Conservation (phyloP, 2,888 invertebrate genomes). For the Invenusta paracnida region DNA sequence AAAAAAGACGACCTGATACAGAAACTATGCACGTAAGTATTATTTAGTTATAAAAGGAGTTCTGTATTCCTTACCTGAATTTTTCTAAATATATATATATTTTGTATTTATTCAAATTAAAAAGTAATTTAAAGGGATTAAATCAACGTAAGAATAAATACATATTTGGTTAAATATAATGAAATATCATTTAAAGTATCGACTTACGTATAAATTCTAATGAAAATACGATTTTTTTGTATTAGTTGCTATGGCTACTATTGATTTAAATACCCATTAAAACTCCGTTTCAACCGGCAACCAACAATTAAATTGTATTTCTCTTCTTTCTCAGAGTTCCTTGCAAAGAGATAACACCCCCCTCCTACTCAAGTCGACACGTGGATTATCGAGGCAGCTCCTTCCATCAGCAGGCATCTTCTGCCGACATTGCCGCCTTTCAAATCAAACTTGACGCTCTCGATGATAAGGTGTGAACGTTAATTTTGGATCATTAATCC, state of each 20-base stretch:
- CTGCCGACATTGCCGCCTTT: neutral
- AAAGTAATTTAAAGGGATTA: too few species aligned
- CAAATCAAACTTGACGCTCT: conserved; percentile 10
- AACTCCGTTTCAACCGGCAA: neutral
- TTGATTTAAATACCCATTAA: neutral
- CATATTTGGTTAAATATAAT: too few species aligned
- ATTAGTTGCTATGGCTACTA: neutral
- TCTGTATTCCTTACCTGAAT: too few species aligned
- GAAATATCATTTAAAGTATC: neutral
- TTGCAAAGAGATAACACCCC: neutral
- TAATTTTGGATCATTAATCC: too few species aligned
- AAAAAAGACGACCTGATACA: neutral
- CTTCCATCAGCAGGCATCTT: neutral
- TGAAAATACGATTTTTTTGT: too few species aligned
- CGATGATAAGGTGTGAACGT: neutral
- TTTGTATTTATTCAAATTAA: too few species aligned
- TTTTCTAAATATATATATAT: too few species aligned
- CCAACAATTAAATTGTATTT: too few species aligned
- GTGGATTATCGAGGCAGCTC: neutral
- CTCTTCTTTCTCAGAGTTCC: too few species aligned
- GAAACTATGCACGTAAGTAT: neutral
- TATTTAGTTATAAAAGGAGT: too few species aligned
- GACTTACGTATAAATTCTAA: neutral
- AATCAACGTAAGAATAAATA: too few species aligned
- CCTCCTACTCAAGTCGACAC: neutral